These are phyloP conservation scores for Amphibalanus amphitrite DNA, from an alignment of 1,140 invertebrate species.

Conservation along the genomic window DNA sequence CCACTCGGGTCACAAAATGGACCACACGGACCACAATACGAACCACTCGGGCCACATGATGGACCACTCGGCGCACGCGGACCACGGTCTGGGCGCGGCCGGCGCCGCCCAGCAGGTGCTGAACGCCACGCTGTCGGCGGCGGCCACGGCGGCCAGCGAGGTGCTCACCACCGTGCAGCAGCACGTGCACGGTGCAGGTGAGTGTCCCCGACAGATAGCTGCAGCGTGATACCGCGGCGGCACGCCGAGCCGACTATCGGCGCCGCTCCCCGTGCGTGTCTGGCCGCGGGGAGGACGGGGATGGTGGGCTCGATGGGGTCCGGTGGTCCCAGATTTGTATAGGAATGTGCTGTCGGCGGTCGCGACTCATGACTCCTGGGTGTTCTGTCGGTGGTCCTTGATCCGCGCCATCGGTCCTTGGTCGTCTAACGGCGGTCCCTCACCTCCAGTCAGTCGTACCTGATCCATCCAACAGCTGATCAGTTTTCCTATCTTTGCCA, in stretches of 20 bases:
- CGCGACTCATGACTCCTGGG: no score
- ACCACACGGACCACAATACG: slow-evolving; percentile 5
- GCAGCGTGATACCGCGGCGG: no score
- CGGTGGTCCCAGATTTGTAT: no score
- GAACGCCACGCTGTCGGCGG: neutral
- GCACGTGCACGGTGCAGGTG: neutral
- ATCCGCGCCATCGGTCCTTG: no score
- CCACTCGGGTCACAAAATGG: slow-evolving; percentile 8
- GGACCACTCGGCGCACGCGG: slow-evolving; percentile 7
- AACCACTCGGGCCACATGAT: slow-evolving; percentile 9
- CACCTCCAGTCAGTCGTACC: no score
- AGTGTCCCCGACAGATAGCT: neutral
- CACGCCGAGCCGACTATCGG: no score
- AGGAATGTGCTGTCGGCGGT: no score
- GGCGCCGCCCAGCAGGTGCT: neutral
- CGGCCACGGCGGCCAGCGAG: neutral
- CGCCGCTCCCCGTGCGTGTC: neutral
- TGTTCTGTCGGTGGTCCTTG: no score
- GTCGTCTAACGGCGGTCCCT: no score
- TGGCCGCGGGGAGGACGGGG: neutral
- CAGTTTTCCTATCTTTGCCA: no score
- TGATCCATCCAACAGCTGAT: no score
- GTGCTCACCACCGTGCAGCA: neutral
- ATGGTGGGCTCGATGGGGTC: neutral
- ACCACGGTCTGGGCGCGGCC: neutral